Base-by-base conservation (phyloP, 2,888 invertebrate species). In the Hemicrepidius hirtus region DNA sequence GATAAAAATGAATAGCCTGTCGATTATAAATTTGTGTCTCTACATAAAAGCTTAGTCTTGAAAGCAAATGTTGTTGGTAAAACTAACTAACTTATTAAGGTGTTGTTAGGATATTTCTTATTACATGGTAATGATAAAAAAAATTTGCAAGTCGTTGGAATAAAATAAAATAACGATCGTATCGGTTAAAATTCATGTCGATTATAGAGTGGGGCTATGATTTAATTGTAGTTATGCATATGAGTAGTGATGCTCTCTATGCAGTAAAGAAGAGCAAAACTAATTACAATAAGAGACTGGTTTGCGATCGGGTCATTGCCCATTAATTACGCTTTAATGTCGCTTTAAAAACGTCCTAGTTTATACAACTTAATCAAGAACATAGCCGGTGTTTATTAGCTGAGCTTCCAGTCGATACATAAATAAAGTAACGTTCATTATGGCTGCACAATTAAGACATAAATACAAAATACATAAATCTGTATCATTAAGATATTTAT, bases 251-350 rank as follows among this genome's bases (percentile, higher is more conserved):
- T 60, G 57, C 60, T 62, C 62, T 18, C 35, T 68, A 49, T 46
- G 20, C 13, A 59, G 13, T 28, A 62, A 57, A 64, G 57, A 62
- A 64, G 53, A 60, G 44, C 49, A 65, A 66, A 69, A 70, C 74
- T 76, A 74, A 76, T 76, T 76, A 72, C 76, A 76, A 76, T 76
- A 76, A 73, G 65, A 71, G 73, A 76, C 73, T 76, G 76, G 76
- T 76, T 76, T 66, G 71, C 72, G 73, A 75, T 71, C 73, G 66
- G 76, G 78, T 78, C 78, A 75, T 63, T 71, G 76, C 71, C 76
- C 76, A 76, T 76, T 78, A 78, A 78, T 78, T 78, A 77, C 78
- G 65, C 71, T 78, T 78, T 78, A 78, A 77, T 75, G 76, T 76
- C 76, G 73, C 46, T 63, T 78, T 76, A 76, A 76, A 76, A 76